These are phyloP conservation scores for Sabellastarte sp. DNA, from an alignment of 2,888 invertebrate species.

Conservation along the genomic window DNA sequence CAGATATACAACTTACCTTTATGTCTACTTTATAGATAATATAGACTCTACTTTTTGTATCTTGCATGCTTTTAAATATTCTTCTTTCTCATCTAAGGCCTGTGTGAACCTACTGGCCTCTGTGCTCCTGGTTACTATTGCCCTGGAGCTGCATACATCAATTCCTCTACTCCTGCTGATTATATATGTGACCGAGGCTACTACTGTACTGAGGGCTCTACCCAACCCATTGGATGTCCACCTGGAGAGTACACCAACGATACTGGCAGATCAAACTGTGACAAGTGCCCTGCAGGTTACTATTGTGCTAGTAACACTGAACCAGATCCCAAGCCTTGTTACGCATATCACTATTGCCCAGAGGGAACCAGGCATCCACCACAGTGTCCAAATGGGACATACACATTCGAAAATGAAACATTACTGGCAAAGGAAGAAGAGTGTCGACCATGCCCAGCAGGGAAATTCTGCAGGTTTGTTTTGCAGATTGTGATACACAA, in stretches of 20 bases:
- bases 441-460: conserved; percentile 49
- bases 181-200: conserved; percentile 38
- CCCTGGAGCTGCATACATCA: conserved; percentile 45
- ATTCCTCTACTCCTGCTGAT: conserved; percentile 39
- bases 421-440: conserved; percentile 38
- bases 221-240: conserved; percentile 42
- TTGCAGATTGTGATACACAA: too few species aligned
- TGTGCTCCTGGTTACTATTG: conserved; percentile 54
- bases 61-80: too few species aligned
- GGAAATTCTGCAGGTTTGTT: conserved; percentile 49
- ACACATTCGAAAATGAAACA: conserved; percentile 44
- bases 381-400: conserved; percentile 51
- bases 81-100: conserved; percentile 34
- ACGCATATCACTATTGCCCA: conserved; percentile 52
- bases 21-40: too few species aligned
- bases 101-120: conserved; percentile 41
- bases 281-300: conserved; percentile 49
- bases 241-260: neutral
- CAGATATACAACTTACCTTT: too few species aligned
- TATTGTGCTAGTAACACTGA: conserved; percentile 44
- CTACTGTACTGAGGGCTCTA: conserved; percentile 45
- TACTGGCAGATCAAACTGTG: conserved; percentile 39
- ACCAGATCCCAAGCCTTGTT: conserved; percentile 42
- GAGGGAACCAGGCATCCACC: conserved; percentile 41
- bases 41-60: too few species aligned